Conservation (phyloP, 1,140 invertebrate genomes). For the Ips typographus region DNA sequence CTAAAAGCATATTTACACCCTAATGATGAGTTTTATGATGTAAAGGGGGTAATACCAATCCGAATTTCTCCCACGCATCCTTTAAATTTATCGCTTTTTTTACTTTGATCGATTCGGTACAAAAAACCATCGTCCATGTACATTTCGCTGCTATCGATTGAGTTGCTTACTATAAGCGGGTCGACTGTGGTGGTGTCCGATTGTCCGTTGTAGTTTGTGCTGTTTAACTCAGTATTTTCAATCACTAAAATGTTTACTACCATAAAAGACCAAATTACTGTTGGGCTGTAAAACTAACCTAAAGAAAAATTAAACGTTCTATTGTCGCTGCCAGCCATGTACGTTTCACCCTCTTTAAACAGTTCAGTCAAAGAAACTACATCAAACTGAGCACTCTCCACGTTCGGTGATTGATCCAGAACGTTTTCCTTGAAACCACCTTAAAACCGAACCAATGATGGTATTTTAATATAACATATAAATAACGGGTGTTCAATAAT, state of each 20-base stretch:
- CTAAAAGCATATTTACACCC: conserved; percentile 44
- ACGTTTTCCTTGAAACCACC: conserved; percentile 55
- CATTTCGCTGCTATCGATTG: conserved; percentile 41
- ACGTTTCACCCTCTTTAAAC: conserved; percentile 49
- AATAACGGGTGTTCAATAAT: too few relatives aligned
- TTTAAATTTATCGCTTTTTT: conserved; percentile 57
- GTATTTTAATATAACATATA: background rate
- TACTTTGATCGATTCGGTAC: conserved; percentile 47
- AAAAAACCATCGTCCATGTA: conserved; percentile 42
- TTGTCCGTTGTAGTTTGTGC: conserved; percentile 52
- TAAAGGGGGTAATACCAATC: conserved; percentile 41
- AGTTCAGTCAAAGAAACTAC: conserved; percentile 61
- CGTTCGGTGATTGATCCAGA: conserved; percentile 54
- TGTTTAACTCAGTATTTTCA: conserved; percentile 44
- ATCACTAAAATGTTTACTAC: conserved; percentile 29
- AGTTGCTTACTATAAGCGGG: conserved; percentile 43
- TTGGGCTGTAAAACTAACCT: conserved; percentile 23
- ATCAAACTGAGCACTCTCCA: conserved; percentile 57
- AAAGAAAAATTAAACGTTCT: conserved; percentile 48
- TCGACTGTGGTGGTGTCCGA: conserved; percentile 46
- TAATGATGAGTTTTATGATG: background rate
- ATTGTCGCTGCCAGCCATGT: conserved; percentile 48
- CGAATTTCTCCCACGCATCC: conserved; percentile 91
- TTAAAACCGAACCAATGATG: background rate
- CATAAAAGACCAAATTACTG: background rate